These are phyloP conservation scores for Drosophila algonquin DNA, from an alignment of 2,888 invertebrate genomes.

Conservation along the genomic window DNA sequence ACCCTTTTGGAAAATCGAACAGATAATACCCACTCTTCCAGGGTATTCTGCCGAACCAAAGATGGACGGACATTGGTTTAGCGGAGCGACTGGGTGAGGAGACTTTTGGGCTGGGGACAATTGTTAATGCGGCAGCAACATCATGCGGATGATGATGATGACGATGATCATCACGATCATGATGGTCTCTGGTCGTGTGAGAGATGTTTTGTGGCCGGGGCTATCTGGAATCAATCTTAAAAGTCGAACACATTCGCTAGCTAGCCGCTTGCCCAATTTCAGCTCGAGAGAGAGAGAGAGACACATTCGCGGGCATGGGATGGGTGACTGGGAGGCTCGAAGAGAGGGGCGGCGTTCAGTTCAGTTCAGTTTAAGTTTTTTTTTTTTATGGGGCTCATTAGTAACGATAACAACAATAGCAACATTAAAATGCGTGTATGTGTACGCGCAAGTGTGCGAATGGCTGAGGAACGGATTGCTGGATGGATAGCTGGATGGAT, in stretches of 20 bases:
- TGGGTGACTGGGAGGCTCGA: slow-evolving; percentile 1
- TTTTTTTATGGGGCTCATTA: slow-evolving; percentile 61
- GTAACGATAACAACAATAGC: slow-evolving; percentile 64
- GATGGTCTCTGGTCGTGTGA: slow-evolving; percentile 25
- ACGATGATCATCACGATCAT: slow-evolving; percentile 16
- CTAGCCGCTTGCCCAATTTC: slow-evolving; percentile 49
- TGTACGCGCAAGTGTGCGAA: slow-evolving; percentile 25
- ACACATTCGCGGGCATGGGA: neutral
- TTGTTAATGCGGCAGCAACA: slow-evolving; percentile 50
- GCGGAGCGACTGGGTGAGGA: neutral
- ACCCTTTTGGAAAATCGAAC: neutral
- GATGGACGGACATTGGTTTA: neutral
- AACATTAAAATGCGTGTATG: slow-evolving; percentile 47
- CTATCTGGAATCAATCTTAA: slow-evolving; percentile 66
- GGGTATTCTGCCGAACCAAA: neutral
- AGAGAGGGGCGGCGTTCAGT: neutral
- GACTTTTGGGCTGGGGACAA: slow-evolving; percentile 56
- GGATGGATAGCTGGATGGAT: neutral
- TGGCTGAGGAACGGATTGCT: neutral
- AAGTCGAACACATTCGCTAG: slow-evolving; percentile 45
- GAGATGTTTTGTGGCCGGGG: slow-evolving; percentile 40
- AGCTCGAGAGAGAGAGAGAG: slow-evolving; percentile 1
- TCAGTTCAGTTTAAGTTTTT: neutral
- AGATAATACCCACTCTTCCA: neutral
- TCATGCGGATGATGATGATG: slow-evolving; percentile 17